Percentiles rank a stretch among this genome's conserved stretches.
phyloP scores from a whole-genome alignment of 1,140 invertebrate genomes.

The Arctopsyche grandis region DNA sequence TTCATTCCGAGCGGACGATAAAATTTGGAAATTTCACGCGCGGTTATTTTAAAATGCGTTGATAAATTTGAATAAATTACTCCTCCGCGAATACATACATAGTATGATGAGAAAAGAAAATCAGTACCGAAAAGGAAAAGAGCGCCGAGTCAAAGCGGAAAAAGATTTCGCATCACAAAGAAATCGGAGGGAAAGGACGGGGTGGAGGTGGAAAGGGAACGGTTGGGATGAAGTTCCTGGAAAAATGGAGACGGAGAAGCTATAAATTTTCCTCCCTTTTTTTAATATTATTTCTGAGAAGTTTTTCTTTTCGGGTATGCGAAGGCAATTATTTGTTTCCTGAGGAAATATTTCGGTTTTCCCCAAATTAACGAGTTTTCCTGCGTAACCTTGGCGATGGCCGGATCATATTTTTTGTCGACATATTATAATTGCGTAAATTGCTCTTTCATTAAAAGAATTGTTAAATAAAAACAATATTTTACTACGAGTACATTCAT shows the following conservation, averaged over 20 bases:
- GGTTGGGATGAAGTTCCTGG: background rate
- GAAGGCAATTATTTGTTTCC: slow-evolving; percentile 25
- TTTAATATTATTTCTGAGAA: background rate
- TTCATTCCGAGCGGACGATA: background rate
- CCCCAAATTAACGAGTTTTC: background rate
- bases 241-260: slow-evolving; percentile 15
- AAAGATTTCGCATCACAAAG: slow-evolving; percentile 15
- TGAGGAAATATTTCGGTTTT: slow-evolving; percentile 15
- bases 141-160: background rate
- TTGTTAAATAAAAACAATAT: too few relatives aligned
- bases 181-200: background rate
- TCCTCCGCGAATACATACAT: background rate
- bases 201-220: background rate
- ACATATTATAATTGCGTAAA: too few relatives aligned
- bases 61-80: slow-evolving; percentile 27
- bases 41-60: slow-evolving; percentile 18
- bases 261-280: slow-evolving; percentile 8
- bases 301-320: background rate
- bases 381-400: background rate
- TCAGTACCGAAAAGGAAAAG: background rate
- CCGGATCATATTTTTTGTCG: background rate
- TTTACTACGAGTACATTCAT: too few relatives aligned
- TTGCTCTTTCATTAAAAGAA: too few relatives aligned
- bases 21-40: background rate
- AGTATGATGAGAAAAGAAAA: background rate